These are phyloP conservation scores for Chaetodon trifasciatus DNA, from an alignment of 2,797 vertebrate species.

Conservation along the genomic window DNA sequence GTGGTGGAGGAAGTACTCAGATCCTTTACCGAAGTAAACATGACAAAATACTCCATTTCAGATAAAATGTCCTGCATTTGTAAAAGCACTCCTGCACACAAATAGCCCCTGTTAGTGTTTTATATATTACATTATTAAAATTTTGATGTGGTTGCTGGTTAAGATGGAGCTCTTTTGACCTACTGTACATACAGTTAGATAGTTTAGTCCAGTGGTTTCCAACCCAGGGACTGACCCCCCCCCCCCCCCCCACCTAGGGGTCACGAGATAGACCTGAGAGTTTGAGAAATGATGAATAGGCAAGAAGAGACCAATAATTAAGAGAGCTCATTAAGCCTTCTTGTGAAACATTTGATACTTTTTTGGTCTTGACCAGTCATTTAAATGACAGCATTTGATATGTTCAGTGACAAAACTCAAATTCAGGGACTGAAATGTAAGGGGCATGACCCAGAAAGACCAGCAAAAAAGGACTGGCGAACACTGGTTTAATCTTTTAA, in stretches of 20 bases:
- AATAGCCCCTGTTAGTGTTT: neutral
- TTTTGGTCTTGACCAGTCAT: neutral
- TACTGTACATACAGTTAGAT: neutral
- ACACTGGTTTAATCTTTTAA: neutral
- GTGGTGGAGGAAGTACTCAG: too few relatives aligned
- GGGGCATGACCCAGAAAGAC: too few relatives aligned
- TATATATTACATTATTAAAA: neutral
- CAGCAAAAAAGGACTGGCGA: neutral
- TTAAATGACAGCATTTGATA: conserved; percentile 11
- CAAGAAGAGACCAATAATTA: neutral
- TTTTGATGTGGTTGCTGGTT: neutral
- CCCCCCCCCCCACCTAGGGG: too few relatives aligned
- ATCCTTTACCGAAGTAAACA: neutral
- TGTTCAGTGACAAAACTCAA: too few relatives aligned
- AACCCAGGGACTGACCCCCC: too few relatives aligned
- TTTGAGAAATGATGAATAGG: neutral
- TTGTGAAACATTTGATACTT: neutral
- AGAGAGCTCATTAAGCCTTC: neutral
- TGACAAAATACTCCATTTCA: neutral
- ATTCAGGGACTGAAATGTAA: neutral
- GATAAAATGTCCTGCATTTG: neutral
- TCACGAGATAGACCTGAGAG: neutral
- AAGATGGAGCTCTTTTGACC: neutral
- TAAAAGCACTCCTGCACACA: neutral
- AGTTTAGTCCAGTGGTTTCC: neutral